These are phyloP conservation scores for Drosophila sp. DNA, from an alignment of 1,140 invertebrate species.

Conservation along the genomic window DNA sequence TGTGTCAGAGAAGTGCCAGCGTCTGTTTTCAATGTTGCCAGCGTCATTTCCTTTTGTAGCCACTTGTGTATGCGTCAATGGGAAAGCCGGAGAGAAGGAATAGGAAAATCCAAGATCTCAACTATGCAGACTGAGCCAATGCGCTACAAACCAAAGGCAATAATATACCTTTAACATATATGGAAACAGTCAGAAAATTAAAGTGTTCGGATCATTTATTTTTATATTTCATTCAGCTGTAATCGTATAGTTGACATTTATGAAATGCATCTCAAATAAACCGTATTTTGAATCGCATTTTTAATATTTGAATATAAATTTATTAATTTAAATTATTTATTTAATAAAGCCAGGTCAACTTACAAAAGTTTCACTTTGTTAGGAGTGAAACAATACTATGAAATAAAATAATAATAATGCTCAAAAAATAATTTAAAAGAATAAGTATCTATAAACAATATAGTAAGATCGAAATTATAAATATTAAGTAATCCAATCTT, in stretches of 20 bases:
- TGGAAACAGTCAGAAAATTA: too few relatives aligned
- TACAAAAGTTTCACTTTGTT: too few relatives aligned
- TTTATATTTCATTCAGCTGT: neutral
- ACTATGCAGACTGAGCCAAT: conserved; percentile 7
- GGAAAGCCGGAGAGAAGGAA: neutral
- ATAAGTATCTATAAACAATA: neutral
- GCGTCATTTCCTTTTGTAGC: conserved; percentile 78
- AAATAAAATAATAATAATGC: neutral
- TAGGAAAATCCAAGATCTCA: neutral
- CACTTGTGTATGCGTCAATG: conserved; percentile 54
- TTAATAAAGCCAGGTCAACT: too few relatives aligned
- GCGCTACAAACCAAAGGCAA: conserved; percentile 42
- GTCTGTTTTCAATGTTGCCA: conserved; percentile 83
- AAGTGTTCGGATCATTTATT: too few relatives aligned
- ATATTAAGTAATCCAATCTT: too few relatives aligned
- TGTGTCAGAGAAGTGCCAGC: conserved; percentile 76
- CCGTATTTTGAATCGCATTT: too few relatives aligned
- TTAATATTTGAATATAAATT: neutral
- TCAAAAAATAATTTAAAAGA: too few relatives aligned
- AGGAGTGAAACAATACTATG: neutral
- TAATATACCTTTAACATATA: too few relatives aligned
- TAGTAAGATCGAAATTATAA: neutral
- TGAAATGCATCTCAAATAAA: too few relatives aligned
- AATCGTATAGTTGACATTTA: too few relatives aligned
- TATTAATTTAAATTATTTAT: too few relatives aligned